Percentiles rank a stretch among this genome's conserved stretches.
Conservation (phyloP, 1,140 invertebrate genomes). For the Drosophila serrata region DNA sequence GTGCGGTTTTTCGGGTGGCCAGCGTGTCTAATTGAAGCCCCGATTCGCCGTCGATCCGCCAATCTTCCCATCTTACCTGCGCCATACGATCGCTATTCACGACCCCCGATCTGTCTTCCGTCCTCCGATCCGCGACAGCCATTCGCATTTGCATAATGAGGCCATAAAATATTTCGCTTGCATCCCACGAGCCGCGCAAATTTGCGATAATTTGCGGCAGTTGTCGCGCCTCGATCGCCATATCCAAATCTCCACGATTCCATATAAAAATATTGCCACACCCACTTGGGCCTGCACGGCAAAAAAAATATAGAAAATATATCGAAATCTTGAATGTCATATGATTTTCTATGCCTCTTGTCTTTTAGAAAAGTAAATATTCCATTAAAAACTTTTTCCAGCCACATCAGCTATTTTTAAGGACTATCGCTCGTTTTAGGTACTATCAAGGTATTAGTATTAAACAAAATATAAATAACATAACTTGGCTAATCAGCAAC, state of each 20-base stretch:
- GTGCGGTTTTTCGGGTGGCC: constrained; percentile 75
- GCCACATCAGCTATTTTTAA: background rate
- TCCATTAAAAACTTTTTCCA: background rate
- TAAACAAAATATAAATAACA: too few relatives aligned
- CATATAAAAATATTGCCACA: constrained; percentile 31
- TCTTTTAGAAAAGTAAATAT: background rate
- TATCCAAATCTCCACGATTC: constrained; percentile 26
- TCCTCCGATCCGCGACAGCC: constrained; percentile 51
- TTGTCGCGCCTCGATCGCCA: constrained; percentile 76
- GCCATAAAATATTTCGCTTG: constrained; percentile 83
- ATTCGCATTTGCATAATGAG: constrained; percentile 83
- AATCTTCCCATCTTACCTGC: constrained; percentile 8
- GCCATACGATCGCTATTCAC: background rate
- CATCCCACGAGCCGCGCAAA: constrained; percentile 76
- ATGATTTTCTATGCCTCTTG: background rate
- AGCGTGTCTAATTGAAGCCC: constrained; percentile 60
- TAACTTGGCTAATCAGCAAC: too few relatives aligned
- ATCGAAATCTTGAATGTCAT: background rate
- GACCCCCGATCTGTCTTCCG: constrained; percentile 38
- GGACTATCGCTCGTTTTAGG: background rate
- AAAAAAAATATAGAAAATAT: background rate
- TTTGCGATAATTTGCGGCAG: constrained; percentile 82
- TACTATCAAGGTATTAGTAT: too few relatives aligned
- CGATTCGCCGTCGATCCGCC: constrained; percentile 3
- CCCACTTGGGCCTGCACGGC: constrained; percentile 40